Percentiles rank a stretch among this genome's conserved stretches.
These are phyloP conservation scores for Cettia cetti DNA, from an alignment of 2,113 vertebrate species.

Conservation along the genomic window DNA sequence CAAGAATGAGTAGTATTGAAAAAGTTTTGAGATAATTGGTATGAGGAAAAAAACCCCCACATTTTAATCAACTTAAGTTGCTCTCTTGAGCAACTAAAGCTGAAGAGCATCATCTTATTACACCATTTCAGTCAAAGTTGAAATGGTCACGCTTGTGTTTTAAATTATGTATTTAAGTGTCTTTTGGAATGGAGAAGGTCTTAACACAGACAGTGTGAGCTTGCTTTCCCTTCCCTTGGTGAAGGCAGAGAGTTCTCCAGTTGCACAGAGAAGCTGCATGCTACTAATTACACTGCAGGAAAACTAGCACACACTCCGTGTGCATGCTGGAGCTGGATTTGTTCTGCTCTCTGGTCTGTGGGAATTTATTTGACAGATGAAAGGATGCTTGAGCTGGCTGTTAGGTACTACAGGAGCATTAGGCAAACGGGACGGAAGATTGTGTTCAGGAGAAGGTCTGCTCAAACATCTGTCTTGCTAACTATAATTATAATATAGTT, in stretches of 20 bases:
- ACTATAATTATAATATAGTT: neutral
- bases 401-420: neutral
- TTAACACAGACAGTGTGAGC: neutral
- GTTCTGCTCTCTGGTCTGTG: conserved; percentile 26
- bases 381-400: neutral
- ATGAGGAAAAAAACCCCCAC: too few relatives aligned
- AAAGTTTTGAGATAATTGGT: neutral
- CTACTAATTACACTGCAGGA: neutral
- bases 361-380: neutral
- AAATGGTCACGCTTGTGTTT: neutral
- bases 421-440: neutral
- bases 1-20: neutral
- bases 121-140: neutral
- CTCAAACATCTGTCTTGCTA: neutral
- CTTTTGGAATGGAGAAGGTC: neutral
- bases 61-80: too few relatives aligned
- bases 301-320: neutral
- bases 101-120: neutral
- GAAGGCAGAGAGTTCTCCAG: neutral
- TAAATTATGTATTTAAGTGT: neutral
- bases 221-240: neutral
- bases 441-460: neutral
- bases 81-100: neutral
- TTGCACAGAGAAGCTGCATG: neutral
- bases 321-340: neutral